Evolutionary conservation across 2,888 invertebrate genomes (phyloP).

Genomic region (Stomorhina lunata): DNA sequence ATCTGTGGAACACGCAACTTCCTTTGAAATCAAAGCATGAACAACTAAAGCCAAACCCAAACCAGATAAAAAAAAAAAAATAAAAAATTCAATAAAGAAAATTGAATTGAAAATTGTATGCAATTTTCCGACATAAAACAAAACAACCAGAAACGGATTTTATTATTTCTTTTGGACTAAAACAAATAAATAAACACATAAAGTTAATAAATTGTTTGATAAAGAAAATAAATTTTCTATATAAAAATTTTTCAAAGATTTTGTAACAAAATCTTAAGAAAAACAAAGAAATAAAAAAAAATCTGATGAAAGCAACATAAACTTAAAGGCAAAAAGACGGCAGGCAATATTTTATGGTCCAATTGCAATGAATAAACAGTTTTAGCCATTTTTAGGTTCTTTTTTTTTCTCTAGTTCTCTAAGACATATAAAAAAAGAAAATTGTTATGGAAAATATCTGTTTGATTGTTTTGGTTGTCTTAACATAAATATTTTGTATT

Average conservation of each 20-base stretch:
- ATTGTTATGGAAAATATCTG: conserved; percentile 31
- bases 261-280: conserved; percentile 15
- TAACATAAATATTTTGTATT: no score
- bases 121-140: conserved; percentile 49
- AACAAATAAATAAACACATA: conserved; percentile 50
- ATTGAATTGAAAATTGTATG: conserved; percentile 48
- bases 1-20: conserved; percentile 55
- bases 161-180: not conserved
- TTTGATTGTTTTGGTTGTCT: not conserved
- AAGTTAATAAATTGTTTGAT: conserved; percentile 49
- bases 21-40: not conserved
- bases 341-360: conserved; percentile 57
- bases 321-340: conserved; percentile 3
- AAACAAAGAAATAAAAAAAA: not conserved
- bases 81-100: conserved; percentile 37
- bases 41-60: not conserved
- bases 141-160: conserved; percentile 21
- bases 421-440: not conserved
- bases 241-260: conserved; percentile 3
- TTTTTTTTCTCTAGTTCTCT: not conserved
- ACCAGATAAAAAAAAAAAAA: not conserved
- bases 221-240: conserved; percentile 35
- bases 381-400: conserved; percentile 3
- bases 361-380: conserved; percentile 49
- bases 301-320: not conserved